phyloP scores from a whole-genome alignment of 1,140 invertebrate genomes.

The Lanistes nyassanus region DNA sequence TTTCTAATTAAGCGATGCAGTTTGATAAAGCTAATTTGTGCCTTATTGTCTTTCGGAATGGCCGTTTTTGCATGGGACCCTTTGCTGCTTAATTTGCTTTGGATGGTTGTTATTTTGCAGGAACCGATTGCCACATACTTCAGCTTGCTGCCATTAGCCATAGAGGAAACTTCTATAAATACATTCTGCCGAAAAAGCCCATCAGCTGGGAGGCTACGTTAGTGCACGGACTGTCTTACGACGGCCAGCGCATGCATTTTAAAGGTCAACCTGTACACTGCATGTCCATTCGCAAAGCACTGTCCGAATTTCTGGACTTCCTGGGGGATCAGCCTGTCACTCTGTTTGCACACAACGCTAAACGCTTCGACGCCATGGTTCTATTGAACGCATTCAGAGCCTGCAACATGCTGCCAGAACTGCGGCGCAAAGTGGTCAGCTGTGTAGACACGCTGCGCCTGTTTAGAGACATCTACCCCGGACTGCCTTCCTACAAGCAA shows the following conservation, averaged over 20 bases:
- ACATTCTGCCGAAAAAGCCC: neutral
- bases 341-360: constrained; percentile 7
- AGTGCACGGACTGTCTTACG: neutral
- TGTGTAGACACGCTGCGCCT: constrained; percentile 9
- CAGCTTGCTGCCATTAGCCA: no score
- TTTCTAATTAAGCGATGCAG: no score
- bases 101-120: no score
- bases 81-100: no score
- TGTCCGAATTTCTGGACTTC: neutral
- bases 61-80: no score
- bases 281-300: neutral
- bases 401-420: neutral
- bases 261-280: neutral
- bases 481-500: neutral
- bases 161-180: no score
- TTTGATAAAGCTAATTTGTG: no score
- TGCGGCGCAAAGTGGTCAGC: neutral
- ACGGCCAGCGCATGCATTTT: neutral
- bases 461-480: neutral
- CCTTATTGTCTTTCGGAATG: no score
- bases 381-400: neutral
- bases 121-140: no score
- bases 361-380: neutral
- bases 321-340: neutral
- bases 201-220: neutral